A percentile compares a stretch with the other conserved stretches of the same genome.
These are phyloP conservation scores for Meriones unguiculatus DNA, from an alignment of 2,113 vertebrate genomes.

Conservation along the genomic window DNA sequence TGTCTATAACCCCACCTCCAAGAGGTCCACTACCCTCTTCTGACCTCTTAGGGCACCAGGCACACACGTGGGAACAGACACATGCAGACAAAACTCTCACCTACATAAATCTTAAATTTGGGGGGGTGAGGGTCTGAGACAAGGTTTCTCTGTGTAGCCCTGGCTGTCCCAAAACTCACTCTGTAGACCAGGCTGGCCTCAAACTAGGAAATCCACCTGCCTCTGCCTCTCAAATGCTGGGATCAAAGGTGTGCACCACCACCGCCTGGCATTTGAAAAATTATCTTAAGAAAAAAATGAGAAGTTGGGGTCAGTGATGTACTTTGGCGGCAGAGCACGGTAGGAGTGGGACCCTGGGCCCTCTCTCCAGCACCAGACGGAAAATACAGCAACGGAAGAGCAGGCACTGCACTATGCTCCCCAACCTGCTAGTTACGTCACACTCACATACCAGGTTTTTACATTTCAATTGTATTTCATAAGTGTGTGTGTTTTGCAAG, in stretches of 20 bases:
- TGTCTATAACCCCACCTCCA: background rate
- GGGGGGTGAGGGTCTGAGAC: background rate
- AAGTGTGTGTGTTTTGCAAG: background rate
- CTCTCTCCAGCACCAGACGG: too few relatives aligned
- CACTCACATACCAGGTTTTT: background rate
- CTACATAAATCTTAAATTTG: background rate
- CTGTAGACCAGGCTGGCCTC: background rate
- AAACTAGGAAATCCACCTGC: background rate
- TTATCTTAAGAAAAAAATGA: background rate
- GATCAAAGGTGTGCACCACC: background rate
- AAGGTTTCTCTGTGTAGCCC: too few relatives aligned
- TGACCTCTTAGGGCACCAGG: background rate
- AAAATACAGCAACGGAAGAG: background rate
- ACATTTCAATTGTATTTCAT: background rate
- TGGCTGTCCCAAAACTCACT: background rate
- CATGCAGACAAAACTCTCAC: background rate
- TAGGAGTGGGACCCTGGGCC: background rate
- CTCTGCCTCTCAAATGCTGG: background rate
- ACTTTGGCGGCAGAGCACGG: background rate
- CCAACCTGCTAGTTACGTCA: background rate
- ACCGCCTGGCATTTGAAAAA: background rate
- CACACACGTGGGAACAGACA: background rate
- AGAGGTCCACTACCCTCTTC: background rate
- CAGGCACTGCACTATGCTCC: background rate
- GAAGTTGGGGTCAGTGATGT: background rate